A percentile compares a stretch with the other conserved stretches of the same genome.
phyloP scores from a whole-genome alignment of 2,888 invertebrate species.

The Galerucella pusilla region DNA sequence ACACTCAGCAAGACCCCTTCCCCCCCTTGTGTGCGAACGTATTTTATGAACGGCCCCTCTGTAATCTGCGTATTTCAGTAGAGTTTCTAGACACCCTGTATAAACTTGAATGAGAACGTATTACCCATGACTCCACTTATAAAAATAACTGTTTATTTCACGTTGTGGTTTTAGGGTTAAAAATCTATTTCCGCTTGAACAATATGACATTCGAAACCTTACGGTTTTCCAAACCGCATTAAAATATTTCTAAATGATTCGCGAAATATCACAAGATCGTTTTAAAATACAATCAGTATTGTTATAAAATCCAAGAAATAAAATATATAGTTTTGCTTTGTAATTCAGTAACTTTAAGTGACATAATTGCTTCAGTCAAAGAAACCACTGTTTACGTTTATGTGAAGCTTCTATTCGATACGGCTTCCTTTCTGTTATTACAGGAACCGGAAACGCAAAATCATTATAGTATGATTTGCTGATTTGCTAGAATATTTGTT shows the following conservation, averaged over 20 bases:
- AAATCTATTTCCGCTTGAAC: background rate
- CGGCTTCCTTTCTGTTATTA: background rate
- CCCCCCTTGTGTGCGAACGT: no score
- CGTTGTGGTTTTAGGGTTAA: background rate
- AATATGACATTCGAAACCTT: no score
- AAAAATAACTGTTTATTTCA: background rate
- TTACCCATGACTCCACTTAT: background rate
- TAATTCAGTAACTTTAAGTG: no score
- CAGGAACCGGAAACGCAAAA: conserved; percentile 11
- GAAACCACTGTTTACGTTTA: background rate
- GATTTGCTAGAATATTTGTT: background rate
- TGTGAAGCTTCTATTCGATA: background rate
- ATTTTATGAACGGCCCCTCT: no score
- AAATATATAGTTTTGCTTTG: no score
- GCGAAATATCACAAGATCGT: background rate
- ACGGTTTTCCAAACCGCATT: background rate
- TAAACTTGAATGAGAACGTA: background rate
- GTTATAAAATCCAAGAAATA: no score
- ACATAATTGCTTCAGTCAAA: background rate
- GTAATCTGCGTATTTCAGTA: no score
- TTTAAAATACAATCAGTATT: background rate
- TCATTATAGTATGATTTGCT: background rate
- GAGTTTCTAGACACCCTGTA: background rate
- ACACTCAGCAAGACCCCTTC: no score
- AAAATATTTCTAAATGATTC: background rate